Conservation (phyloP, 2,797 vertebrate genomes). For the Falco berigora region DNA sequence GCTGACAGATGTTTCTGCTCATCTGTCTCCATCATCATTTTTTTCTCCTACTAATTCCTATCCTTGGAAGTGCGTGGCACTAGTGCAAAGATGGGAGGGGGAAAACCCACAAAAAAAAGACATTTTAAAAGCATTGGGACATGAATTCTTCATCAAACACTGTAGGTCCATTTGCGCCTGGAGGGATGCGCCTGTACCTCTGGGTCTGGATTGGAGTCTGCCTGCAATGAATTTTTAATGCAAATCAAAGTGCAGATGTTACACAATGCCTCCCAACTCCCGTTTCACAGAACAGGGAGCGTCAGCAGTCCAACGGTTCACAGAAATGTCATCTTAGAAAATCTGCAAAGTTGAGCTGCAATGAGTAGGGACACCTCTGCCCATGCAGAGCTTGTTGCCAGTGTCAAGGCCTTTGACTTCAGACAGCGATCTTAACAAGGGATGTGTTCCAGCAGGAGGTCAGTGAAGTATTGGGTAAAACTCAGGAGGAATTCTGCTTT, state of each 20-base stretch:
- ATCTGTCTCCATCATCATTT: neutral
- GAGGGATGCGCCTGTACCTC: neutral
- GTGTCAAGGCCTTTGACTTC: neutral
- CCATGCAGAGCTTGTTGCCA: rapidly evolving
- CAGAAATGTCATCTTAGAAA: neutral
- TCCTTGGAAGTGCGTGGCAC: neutral
- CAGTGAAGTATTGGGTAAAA: neutral
- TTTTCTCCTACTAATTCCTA: neutral
- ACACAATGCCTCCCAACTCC: neutral
- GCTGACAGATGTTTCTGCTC: slow-evolving; percentile 47
- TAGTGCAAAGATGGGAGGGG: neutral
- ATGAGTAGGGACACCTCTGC: neutral
- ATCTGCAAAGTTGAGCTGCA: neutral
- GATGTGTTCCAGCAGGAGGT: neutral
- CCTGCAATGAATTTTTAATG: neutral
- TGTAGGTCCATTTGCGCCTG: neutral
- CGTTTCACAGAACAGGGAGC: neutral
- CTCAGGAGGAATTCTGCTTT: neutral
- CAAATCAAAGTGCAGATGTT: neutral
- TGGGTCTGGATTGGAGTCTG: neutral
- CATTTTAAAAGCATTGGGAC: neutral
- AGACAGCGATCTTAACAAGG: neutral
- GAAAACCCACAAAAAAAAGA: neutral
- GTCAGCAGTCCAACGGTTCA: rapidly evolving
- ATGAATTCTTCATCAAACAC: neutral